These are phyloP conservation scores for Anguilla japonica DNA, from an alignment of 2,113 vertebrate genomes.

Conservation along the genomic window DNA sequence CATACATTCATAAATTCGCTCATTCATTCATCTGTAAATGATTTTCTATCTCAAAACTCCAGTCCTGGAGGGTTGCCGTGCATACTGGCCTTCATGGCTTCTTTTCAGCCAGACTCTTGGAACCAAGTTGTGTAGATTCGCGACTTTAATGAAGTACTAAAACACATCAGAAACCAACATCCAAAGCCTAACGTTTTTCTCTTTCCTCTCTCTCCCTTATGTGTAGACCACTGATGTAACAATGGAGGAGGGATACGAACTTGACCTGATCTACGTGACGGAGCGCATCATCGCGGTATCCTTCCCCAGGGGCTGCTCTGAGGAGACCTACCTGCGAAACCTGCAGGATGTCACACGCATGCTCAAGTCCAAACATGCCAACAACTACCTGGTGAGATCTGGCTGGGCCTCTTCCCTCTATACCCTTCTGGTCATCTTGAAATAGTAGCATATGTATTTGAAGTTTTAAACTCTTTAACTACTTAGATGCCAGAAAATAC, in stretches of 20 bases:
- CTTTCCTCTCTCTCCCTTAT: constrained; percentile 51
- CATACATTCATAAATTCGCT: not conserved
- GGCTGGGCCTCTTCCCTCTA: not conserved
- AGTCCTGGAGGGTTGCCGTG: no score
- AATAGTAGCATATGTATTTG: no score
- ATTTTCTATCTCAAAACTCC: not conserved
- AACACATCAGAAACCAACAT: not conserved
- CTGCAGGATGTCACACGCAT: constrained; percentile 89
- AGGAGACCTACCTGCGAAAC: constrained; percentile 85
- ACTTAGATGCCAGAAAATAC: no score
- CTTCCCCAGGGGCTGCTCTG: constrained; percentile 82
- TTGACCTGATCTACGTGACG: constrained; percentile 94
- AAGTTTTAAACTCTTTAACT: no score
- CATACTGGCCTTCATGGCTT: no score
- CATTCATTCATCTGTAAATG: not conserved
- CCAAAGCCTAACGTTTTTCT: not conserved
- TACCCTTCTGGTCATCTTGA: no score
- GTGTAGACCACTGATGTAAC: constrained; percentile 55
- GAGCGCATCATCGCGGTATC: constrained; percentile 92
- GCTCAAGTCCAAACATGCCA: constrained; percentile 94
- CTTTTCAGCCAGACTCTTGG: not conserved
- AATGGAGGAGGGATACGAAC: constrained; percentile 90
- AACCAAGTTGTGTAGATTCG: no score
- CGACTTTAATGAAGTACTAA: no score
- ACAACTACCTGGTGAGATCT: constrained; percentile 89